Evolutionary conservation across 2,797 vertebrate species (phyloP), one percentile per base, ranked within the genome.

Genomic region (Acridotheres tristis): DNA sequence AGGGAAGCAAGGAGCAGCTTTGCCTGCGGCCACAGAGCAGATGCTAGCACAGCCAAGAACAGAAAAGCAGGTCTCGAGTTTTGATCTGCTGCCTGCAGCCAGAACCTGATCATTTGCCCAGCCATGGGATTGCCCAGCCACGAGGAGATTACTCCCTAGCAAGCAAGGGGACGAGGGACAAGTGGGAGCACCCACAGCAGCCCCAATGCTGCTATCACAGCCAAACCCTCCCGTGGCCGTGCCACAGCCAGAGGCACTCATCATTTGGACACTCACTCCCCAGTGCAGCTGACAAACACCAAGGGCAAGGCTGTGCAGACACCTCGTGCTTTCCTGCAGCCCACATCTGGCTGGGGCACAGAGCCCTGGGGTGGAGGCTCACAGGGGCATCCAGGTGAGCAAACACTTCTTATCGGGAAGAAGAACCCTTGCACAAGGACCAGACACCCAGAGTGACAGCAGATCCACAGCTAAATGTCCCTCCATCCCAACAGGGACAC

Each of bases 21-120:
- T 77, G 88, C 74, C 75, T 82, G 71, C 2, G 0, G 74, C 58
- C 78, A 85, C 50, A 71, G 32, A 77, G 38, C 81, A 94, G 40
- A 86, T 76, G 53, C 77, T 81, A 63, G 71, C 73, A 66, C 58
- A 87, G 88, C 20, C 62, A 76, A 34, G 48, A 92, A 92, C 25
- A 72, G 53, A 82, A 88, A 59, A 66, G 38, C 61, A 67, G 72
- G 82, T 68, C 92, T 86, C 1, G 0, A 85, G 63, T 59, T 94
- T 13, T 81, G 80, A 90, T 78, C 63, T n/a, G 45, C 73, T 86
- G 51, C 68, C 67, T 88, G 63, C 77, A 66, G 62, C 51, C 83
- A 93, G 59, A 93, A 88, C 10, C 34, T 38, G 76, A 88, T 48
- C 12, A 0, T 45, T 53, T 89, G 36, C 76, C 61, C 32, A 36